Conservation (phyloP, 2,888 invertebrate species). For the Drosophila anomalata region DNA sequence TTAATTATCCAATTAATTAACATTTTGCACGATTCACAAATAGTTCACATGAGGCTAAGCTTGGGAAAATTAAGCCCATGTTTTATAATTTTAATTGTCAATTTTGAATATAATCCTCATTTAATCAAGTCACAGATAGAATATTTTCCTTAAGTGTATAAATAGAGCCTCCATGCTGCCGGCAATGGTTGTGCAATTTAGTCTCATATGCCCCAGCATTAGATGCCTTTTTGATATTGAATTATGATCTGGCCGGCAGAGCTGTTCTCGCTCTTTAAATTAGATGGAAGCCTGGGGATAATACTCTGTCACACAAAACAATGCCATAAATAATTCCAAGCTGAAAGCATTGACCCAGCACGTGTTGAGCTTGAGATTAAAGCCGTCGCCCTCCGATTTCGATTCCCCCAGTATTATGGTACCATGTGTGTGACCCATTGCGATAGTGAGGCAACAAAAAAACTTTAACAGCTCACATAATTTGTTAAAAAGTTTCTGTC, state of each 20-base stretch:
- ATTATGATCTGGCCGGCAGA: conserved; percentile 64
- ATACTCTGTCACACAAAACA: conserved; percentile 40
- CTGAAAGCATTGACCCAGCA: conserved; percentile 47
- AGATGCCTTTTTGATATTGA: conserved; percentile 71
- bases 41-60: not conserved
- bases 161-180: conserved; percentile 32
- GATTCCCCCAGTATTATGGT: not conserved
- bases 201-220: conserved; percentile 66
- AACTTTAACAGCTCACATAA: conserved; percentile 69
- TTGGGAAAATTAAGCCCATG: not conserved
- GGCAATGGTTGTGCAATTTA: conserved; percentile 66
- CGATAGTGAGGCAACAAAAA: conserved; percentile 18
- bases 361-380: conserved; percentile 45
- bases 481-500: conserved; percentile 78
- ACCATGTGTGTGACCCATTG: conserved; percentile 40
- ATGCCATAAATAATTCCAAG: conserved; percentile 50
- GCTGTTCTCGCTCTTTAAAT: conserved; percentile 62
- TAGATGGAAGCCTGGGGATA: conserved; percentile 38
- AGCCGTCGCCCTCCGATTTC: conserved; percentile 6
- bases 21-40: not conserved
- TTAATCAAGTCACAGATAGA: not conserved
- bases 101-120: not conserved
- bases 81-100: not conserved
- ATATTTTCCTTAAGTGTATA: not conserved
- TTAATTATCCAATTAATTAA: not conserved